Percentiles rank a stretch among this genome's conserved stretches.
Evolutionary conservation across 2,888 invertebrate genomes (phyloP).

Genomic region (Eulithis testata): DNA sequence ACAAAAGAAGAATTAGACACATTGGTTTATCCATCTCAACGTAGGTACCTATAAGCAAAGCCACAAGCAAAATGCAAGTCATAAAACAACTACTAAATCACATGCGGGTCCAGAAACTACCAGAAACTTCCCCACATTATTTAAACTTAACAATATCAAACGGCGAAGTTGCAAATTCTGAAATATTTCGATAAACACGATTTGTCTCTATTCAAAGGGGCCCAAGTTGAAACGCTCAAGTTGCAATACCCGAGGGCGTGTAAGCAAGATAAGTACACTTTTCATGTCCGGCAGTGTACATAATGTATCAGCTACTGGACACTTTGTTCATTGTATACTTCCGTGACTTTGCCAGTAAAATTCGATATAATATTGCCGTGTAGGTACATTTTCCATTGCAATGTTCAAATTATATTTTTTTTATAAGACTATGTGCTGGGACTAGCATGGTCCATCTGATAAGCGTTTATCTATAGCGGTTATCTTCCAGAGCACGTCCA

Average conservation of each 20-base stretch:
- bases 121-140: slow-evolving; percentile 23
- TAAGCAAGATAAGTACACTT: slow-evolving; percentile 31
- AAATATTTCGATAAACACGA: slow-evolving; percentile 30
- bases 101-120: slow-evolving; percentile 2
- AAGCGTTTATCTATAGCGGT: too few relatives aligned
- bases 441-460: too few relatives aligned
- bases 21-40: too few relatives aligned
- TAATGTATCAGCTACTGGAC: slow-evolving; percentile 9
- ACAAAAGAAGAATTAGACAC: too few relatives aligned
- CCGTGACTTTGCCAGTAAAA: not conserved
- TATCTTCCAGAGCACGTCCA: too few relatives aligned
- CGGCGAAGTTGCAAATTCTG: slow-evolving; percentile 13
- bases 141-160: slow-evolving; percentile 27
- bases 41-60: not conserved
- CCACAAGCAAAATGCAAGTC: not conserved
- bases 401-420: too few relatives aligned
- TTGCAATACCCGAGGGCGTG: slow-evolving; percentile 19
- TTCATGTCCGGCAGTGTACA: slow-evolving; percentile 26
- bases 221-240: slow-evolving; percentile 25
- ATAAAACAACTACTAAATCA: not conserved
- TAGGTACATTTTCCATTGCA: too few relatives aligned
- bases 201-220: slow-evolving; percentile 31
- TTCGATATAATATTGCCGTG: too few relatives aligned
- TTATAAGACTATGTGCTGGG: too few relatives aligned
- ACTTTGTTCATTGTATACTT: not conserved